Evolutionary conservation across 2,888 invertebrate species (phyloP).

Genomic region (Trissolcus brochymenae): DNA sequence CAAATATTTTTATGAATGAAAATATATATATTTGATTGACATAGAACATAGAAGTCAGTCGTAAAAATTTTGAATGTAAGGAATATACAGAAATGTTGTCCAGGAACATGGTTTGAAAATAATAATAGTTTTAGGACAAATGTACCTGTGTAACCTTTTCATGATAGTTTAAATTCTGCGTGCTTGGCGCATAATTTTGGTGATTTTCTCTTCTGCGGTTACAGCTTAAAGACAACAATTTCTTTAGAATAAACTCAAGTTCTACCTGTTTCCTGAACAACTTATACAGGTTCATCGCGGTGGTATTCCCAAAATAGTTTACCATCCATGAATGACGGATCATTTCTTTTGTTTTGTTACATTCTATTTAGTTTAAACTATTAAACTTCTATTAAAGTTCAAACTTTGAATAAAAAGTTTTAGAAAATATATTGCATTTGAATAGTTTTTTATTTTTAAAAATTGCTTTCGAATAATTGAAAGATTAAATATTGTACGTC

Average conservation of each 20-base stretch:
- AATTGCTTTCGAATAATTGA: too few species aligned
- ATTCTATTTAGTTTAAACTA: too few species aligned
- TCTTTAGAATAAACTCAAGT: neutral
- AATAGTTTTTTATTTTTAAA: too few species aligned
- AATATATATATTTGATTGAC: too few species aligned
- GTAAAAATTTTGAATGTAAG: too few species aligned
- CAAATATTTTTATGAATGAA: too few species aligned
- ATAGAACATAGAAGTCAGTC: too few species aligned
- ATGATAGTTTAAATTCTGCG: conserved; percentile 4
- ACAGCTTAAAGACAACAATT: conserved; percentile 1
- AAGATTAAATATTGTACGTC: too few species aligned
- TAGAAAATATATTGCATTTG: neutral
- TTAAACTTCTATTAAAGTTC: too few species aligned
- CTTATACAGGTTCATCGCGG: neutral
- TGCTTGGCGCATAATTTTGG: conserved; percentile 3
- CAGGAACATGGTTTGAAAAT: neutral
- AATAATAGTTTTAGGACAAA: neutral
- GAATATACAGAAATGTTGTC: too few species aligned
- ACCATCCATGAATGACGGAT: conserved; percentile 6
- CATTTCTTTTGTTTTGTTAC: neutral
- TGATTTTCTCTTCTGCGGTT: conserved; percentile 9
- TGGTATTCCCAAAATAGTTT: neutral
- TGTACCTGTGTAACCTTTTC: conserved; percentile 9
- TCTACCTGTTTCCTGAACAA: conserved; percentile 11
- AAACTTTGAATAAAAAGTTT: neutral